Percentiles rank a stretch among this genome's conserved stretches.
Evolutionary conservation across 2,113 vertebrate species (phyloP).

Genomic region (Oreotrochilus melanogaster): DNA sequence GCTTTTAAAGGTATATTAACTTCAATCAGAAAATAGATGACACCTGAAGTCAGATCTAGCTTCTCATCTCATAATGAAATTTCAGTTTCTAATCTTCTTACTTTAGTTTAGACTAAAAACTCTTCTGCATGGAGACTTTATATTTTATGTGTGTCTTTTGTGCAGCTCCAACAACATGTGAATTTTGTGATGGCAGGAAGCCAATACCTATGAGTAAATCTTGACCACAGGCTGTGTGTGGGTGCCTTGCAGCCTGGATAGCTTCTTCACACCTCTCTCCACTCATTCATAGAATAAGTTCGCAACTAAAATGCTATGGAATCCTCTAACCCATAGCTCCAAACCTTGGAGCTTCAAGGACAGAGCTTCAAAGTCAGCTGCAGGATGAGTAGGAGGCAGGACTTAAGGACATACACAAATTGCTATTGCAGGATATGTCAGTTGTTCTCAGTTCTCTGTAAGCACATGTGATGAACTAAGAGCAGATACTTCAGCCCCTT

Average conservation of each 20-base stretch:
- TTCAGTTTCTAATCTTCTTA: background rate
- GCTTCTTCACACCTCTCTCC: background rate
- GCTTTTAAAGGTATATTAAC: slow-evolving; percentile 14
- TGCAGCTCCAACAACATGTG: background rate
- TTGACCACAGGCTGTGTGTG: accelerated
- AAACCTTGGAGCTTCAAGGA: background rate
- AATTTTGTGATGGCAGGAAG: background rate
- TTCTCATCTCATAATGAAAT: slow-evolving; percentile 9
- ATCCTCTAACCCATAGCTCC: background rate
- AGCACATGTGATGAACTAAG: background rate
- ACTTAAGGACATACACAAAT: background rate
- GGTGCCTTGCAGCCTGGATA: background rate
- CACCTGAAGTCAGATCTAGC: slow-evolving; percentile 11
- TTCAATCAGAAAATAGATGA: slow-evolving; percentile 2
- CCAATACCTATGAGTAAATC: background rate
- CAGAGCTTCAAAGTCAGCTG: background rate
- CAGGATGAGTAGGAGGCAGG: background rate
- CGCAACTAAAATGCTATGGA: background rate
- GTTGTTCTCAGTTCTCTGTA: background rate
- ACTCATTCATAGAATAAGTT: accelerated
- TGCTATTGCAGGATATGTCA: background rate
- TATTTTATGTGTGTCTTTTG: background rate
- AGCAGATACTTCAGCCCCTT: background rate
- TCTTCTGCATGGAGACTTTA: background rate
- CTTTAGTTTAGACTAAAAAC: slow-evolving; percentile 12